Evolutionary conservation across 37 sponge, comb jelly and placozoan genomes (phyloP), one percentile per base, ranked within the genome.

Genomic region (Crambe crambe): DNA sequence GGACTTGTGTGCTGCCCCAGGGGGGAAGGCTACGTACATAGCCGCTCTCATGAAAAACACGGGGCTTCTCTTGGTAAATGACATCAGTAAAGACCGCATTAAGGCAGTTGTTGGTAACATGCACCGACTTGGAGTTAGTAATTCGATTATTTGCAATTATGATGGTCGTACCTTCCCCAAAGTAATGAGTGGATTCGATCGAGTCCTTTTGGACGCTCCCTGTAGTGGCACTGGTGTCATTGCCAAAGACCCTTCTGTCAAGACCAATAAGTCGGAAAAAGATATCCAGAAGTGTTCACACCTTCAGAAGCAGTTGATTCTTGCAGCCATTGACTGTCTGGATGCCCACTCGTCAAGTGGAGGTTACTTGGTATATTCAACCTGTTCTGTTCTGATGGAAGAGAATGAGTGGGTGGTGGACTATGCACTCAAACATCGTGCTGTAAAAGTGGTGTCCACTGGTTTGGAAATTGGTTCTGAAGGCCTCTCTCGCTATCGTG

Each of bases 1-100:
- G 68, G 99, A 98, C 77, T 85, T 98, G 95, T 96, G 99, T 94
- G 92, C 99, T 34, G 96, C 99, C 10, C 99, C 99, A 39, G 99
- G 99, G 32, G 99, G 97, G 0, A 98, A 98, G 86, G 81, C 97
- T n/a, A 91, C 95, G 8, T 98, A 98, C 66, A 76, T 96, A 43
- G 95, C 95, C 35, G 90, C 95, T 10, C 85, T 98, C 42, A 98
- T 98, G 99, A 98, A 96, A 75, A 98, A 98, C 87, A 98, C 95
- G 10, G 99, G 99, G 36, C 62, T 85, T n/a, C 58, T 97, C 0
- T 35, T 91, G 21, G 86, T 91, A 0, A 98, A 98, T 83, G 99
- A 98, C 70, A 77, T 73, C 32, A 96, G 85, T 42, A 96, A 91
- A 74, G 92, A 92, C 8, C 75, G 99, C 2, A 76, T 79, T 5